phyloP scores from a whole-genome alignment of 2,113 vertebrate genomes.

The Hippocampus zosterae region DNA sequence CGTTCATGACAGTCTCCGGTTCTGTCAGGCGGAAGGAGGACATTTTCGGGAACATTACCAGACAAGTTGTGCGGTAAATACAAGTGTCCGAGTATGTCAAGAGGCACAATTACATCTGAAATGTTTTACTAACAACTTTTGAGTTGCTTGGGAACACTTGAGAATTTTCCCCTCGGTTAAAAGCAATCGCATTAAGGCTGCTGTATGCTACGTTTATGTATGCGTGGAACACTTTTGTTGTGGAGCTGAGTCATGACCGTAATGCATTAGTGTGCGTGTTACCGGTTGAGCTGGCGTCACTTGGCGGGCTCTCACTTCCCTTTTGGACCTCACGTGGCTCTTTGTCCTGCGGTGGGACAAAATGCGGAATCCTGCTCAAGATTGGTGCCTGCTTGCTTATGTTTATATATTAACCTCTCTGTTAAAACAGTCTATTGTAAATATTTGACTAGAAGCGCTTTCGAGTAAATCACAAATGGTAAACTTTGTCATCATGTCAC shows the following conservation, averaged over 20 bases:
- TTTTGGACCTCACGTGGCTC: constrained; percentile 52
- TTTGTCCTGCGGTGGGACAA: constrained; percentile 56
- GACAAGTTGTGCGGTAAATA: neutral
- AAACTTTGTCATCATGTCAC: too few species aligned
- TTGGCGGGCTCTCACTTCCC: constrained; percentile 69
- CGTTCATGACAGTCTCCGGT: constrained; percentile 81
- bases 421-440: too few species aligned
- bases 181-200: neutral
- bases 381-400: neutral
- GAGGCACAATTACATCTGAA: neutral
- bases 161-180: neutral
- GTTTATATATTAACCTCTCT: neutral
- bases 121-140: neutral
- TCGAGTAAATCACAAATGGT: too few species aligned
- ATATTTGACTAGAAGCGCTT: too few species aligned
- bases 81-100: constrained; percentile 4
- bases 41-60: neutral
- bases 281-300: constrained; percentile 74
- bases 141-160: neutral
- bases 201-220: neutral
- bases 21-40: constrained; percentile 28
- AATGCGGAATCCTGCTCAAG: neutral
- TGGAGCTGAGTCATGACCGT: constrained; percentile 1
- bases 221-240: neutral
- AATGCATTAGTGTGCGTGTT: constrained; percentile 18